Base-by-base conservation (phyloP, 2,797 vertebrate genomes). In the Sandelia bainsii region DNA sequence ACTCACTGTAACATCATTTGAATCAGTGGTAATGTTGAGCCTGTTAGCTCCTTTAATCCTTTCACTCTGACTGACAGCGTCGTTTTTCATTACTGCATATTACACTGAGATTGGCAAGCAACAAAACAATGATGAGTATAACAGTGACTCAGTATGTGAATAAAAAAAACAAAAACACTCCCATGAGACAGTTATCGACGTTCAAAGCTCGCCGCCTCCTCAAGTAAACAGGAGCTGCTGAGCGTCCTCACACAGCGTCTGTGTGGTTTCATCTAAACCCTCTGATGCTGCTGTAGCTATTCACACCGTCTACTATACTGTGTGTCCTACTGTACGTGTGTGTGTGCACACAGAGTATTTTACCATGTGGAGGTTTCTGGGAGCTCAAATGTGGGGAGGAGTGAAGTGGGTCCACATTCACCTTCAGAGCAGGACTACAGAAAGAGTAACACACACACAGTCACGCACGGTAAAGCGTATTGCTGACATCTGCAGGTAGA, bases 311-410 rank as follows among this genome's bases (percentile, higher is more conserved):
- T 45, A n/a, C 44, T 46, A 45, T 51, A 19, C 8, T 5, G 17
- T 65, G 45, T 50, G 44, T 42, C 19, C 39, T 7, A 19, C 14
- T 52, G 52, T 74, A 42, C 59, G 58, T 62, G 44, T 52, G 9
- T 63, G 40, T 63, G 67, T 56, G 49, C 19, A 8, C 34, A 20
- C n/a, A n/a, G n/a, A n/a, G 63, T 60, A 3, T 23, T 11, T 89
- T 88, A 91, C 89, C 87, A n/a, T 60, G 72, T 50, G 79, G 29
- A 73, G 86, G 56, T 3, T 83, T 40, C 57, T 57, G 69, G 69
- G 77, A 34, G 34, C 46, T 74, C 61, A 52, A 12, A 1, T 34
- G 73, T 2, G 63, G 62, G 3, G 79, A 62, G 9, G 80, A 57
- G 40, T 11, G 46, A 22, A 69, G 62, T 0, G 66, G 63, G 27